Base-by-base conservation (phyloP, 2,113 vertebrate genomes). In the Mirza zaza region DNA sequence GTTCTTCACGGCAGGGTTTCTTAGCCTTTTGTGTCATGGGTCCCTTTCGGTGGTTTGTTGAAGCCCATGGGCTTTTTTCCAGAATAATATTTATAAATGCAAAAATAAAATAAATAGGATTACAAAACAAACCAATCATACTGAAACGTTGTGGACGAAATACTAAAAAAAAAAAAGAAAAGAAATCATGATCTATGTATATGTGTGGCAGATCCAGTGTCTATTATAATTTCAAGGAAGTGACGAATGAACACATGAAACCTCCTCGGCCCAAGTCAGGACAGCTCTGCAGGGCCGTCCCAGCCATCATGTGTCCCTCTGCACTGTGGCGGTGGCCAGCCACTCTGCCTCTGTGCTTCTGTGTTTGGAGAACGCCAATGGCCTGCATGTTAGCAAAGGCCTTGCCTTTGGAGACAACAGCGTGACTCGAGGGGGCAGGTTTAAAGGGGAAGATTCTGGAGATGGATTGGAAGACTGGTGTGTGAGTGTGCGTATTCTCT, bases 91-190 rank as follows among this genome's bases (percentile, higher is more conserved):
- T 90, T 76, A 23, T 8, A 80, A 90, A 67, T 94, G 20, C 36
- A 76, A 87, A 87, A 77, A 68, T 73, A 80, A 97, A 92, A n/a
- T 70, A 87, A 89, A 71, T 71, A 84, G 32, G n/a, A 77, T 57
- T 15, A 61, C 25, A 81, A 92, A 57, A 45, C 48, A 82, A 93
- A 50, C 25, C 29, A 65, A n/a, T 73, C 29, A 67, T 52, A 45
- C 4, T 86, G 55, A 91, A 85, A 89, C 34, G 36, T 0, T 59
- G 21, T 92, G 39, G 83, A 23, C 34, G 87, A 6, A 48, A 18
- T 70, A 70, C 71, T 86, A 25, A 32, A 93, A 86, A 73, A 12
- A 63, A 61, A 61, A 73, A 86, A 73, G 12, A 63, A 61, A 61
- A 73, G 29, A 61, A 61, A 61, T 4, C 9, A 2, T 23, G 8